Base-by-base conservation (phyloP, 1,140 invertebrate genomes). In the Drosophila saltans region DNA sequence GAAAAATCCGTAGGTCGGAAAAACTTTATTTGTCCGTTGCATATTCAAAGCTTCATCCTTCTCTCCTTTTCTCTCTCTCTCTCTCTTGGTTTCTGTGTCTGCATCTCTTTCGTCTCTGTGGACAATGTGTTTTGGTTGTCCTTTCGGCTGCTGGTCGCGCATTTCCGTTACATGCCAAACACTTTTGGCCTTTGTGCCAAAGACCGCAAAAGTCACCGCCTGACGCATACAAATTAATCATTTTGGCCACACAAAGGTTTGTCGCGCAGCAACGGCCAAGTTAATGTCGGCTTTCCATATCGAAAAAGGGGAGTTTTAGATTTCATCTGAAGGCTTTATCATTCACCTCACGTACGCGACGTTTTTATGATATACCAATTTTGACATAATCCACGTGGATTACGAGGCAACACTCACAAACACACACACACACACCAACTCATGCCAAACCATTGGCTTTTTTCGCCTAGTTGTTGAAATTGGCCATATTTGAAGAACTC, bases 341-440 rank as follows among this genome's bases (percentile, higher is more conserved):
- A 81, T 78, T 73, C 83, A 9, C 52, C 67, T 74, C 83, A 88
- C 83, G 83, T 88, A 80, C 83, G 77, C 83, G 80, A 88, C 83
- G 84, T 88, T 88, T 88, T 88, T 88, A 88, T 88, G 83, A 88
- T 88, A 88, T 88, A 89, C 83, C 83, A 88, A 88, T 88, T 88
- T 88, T 89, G 83, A 88, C 80, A 88, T 88, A 88, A 88, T 88
- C 83, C 84, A 83, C 80, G 77, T 80, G 83, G 83, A 88, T 88
- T 89, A 88, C 82, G 79, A 78, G 74, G 66, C 74, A 75, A 75
- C 2, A 6, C 3, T 7, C 21, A 48, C 3, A 45, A n/a, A n/a
- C 43, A n/a, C 43, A 45, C 6, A 45, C 43, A 1, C 36, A 59
- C 57, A 6, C 64, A 64, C 45, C 45, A 64, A 36, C 61, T 36